Evolutionary conservation across 1,140 invertebrate genomes (phyloP).

Genomic region (Drosophila pallidifrons): DNA sequence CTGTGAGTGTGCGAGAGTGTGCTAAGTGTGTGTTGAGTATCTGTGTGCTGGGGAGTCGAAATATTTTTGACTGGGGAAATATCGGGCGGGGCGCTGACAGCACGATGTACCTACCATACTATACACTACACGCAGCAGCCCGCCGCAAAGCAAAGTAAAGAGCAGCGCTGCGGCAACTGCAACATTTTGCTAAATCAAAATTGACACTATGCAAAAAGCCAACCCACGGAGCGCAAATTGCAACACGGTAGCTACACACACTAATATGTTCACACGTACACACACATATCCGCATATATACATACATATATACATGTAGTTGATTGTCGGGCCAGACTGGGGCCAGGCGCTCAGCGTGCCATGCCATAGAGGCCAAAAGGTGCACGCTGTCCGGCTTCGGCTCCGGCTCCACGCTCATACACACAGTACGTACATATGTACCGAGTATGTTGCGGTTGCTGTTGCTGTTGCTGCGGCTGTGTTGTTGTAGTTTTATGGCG

Average conservation of each 20-base stretch:
- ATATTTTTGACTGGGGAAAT: conserved; percentile 54
- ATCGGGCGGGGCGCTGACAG: conserved; percentile 72
- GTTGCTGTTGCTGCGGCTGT: conserved; percentile 15
- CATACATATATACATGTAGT: neutral
- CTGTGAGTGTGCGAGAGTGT: conserved; percentile 5
- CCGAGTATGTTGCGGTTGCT: conserved; percentile 29
- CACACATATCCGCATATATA: conserved; percentile 15
- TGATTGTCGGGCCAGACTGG: conserved; percentile 60
- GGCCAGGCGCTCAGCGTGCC: conserved; percentile 76
- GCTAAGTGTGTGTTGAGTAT: conserved; percentile 1
- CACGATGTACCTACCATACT: conserved; percentile 29
- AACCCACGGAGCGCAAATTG: conserved; percentile 70
- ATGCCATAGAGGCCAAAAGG: conserved; percentile 74
- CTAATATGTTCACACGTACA: conserved; percentile 22
- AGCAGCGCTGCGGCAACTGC: conserved; percentile 33
- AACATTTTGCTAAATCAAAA: conserved; percentile 78
- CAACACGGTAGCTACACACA: conserved; percentile 67
- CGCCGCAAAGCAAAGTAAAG: conserved; percentile 7
- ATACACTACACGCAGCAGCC: neutral
- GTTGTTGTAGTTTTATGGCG: conserved; percentile 60
- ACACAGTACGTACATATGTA: conserved; percentile 8
- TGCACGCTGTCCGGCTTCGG: conserved; percentile 52
- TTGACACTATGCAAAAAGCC: conserved; percentile 80
- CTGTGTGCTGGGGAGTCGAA: conserved; percentile 50
- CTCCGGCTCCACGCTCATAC: conserved; percentile 32